Percentiles rank a stretch among this genome's conserved stretches.
These are phyloP conservation scores for Mythimna albipuncta DNA, from an alignment of 2,888 invertebrate genomes.

Conservation along the genomic window DNA sequence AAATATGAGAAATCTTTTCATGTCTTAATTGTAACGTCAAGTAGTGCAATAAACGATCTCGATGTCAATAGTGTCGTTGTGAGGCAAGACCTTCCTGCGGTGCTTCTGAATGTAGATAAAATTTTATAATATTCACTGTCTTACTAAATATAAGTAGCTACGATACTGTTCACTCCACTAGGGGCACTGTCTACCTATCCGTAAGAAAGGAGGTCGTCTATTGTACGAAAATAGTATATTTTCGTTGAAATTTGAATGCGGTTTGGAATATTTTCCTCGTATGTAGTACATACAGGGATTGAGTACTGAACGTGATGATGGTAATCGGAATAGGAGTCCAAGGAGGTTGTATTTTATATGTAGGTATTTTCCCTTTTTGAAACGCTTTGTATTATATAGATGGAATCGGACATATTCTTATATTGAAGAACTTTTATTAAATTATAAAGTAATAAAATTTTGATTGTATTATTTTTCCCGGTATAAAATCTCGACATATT, in stretches of 20 bases:
- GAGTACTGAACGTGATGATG: slow-evolving; percentile 71
- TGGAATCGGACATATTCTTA: slow-evolving; percentile 91
- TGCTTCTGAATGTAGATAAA: slow-evolving; percentile 69
- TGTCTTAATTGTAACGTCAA: slow-evolving; percentile 65
- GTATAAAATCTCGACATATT: background rate
- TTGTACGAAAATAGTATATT: slow-evolving; percentile 69
- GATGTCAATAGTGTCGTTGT: slow-evolving; percentile 61
- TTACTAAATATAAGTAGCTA: slow-evolving; percentile 50
- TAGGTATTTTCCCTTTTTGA: slow-evolving; percentile 89
- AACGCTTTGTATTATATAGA: slow-evolving; percentile 88
- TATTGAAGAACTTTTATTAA: slow-evolving; percentile 90
- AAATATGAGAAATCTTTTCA: slow-evolving; percentile 62
- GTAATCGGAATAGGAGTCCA: slow-evolving; percentile 69
- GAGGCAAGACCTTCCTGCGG: slow-evolving; percentile 68
- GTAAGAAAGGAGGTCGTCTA: slow-evolving; percentile 73
- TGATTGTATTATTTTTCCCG: slow-evolving; percentile 71
- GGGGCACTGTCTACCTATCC: slow-evolving; percentile 52
- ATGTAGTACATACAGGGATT: slow-evolving; percentile 61
- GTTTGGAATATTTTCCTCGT: slow-evolving; percentile 59
- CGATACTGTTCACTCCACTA: slow-evolving; percentile 47
- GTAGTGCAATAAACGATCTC: slow-evolving; percentile 82
- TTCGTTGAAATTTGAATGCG: slow-evolving; percentile 62
- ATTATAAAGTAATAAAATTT: slow-evolving; percentile 78
- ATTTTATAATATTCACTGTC: slow-evolving; percentile 50
- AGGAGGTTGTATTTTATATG: slow-evolving; percentile 87